phyloP scores from a whole-genome alignment of 2,888 invertebrate species.

The Synanthedon formicaeformis region DNA sequence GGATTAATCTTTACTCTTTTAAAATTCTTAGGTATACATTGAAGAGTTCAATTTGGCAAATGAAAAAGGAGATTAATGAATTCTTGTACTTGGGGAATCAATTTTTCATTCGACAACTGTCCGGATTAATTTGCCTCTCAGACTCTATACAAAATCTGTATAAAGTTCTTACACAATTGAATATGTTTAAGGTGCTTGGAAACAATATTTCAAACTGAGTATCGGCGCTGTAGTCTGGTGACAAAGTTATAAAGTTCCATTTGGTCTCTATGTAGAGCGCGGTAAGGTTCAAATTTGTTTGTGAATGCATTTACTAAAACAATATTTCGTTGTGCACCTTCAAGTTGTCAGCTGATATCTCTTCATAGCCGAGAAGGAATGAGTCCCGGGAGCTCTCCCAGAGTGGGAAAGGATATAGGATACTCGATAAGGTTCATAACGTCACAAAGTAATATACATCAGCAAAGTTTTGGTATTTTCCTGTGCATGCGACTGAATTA shows the following conservation, averaged over 20 bases:
- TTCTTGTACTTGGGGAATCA: too few species aligned
- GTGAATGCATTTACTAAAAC: constrained; percentile 1
- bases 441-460: constrained; percentile 5
- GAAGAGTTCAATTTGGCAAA: too few species aligned
- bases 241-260: background rate
- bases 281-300: constrained; percentile 2
- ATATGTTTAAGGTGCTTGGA: background rate
- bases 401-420: constrained; percentile 11
- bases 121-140: too few species aligned
- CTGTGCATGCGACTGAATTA: background rate
- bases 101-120: too few species aligned
- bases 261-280: constrained; percentile 1
- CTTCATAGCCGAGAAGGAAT: constrained; percentile 12
- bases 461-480: background rate
- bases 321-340: constrained; percentile 1
- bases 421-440: constrained; percentile 17
- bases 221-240: constrained; percentile 10
- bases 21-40: too few species aligned
- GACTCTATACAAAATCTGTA: background rate
- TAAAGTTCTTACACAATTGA: background rate
- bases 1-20: too few species aligned
- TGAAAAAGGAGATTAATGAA: too few species aligned
- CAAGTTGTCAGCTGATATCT: constrained; percentile 13
- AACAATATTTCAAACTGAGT: constrained; percentile 16
- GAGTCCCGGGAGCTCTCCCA: constrained; percentile 9